Conservation (phyloP, 2,113 vertebrate species). For the Eclectus roratus region DNA sequence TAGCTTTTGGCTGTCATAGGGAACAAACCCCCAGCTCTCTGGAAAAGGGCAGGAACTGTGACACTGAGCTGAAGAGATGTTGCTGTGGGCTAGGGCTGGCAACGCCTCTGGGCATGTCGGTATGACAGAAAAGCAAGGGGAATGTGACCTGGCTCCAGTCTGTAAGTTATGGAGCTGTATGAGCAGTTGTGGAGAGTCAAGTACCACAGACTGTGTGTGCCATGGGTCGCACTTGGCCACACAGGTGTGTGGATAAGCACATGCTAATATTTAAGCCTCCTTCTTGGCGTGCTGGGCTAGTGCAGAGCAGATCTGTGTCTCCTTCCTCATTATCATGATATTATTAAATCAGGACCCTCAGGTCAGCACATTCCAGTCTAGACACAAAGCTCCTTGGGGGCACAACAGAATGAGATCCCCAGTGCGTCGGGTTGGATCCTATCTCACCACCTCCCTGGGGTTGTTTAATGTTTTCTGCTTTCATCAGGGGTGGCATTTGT, state of each 20-base stretch:
- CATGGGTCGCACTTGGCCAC: rapidly evolving
- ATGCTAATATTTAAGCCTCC: rapidly evolving
- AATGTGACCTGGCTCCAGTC: neutral
- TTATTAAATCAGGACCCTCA: neutral
- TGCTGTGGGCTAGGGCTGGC: neutral
- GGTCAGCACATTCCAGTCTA: neutral
- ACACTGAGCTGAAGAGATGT: neutral
- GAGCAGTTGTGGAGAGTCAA: rapidly evolving
- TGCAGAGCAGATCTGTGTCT: neutral
- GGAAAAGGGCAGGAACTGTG: neutral
- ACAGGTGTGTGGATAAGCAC: rapidly evolving
- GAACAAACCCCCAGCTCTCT: neutral
- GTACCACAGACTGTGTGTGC: rapidly evolving
- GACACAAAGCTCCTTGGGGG: neutral
- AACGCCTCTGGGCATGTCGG: neutral
- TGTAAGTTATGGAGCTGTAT: rapidly evolving
- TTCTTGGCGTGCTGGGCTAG: neutral
- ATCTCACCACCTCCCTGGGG: neutral
- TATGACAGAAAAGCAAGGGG: neutral
- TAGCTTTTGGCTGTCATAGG: neutral
- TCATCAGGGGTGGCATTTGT: neutral
- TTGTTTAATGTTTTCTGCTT: neutral
- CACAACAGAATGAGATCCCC: neutral
- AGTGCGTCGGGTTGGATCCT: neutral
- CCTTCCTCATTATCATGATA: neutral